Base-by-base conservation (phyloP, 2,797 vertebrate genomes). In the Alcedo quadribrachys region DNA sequence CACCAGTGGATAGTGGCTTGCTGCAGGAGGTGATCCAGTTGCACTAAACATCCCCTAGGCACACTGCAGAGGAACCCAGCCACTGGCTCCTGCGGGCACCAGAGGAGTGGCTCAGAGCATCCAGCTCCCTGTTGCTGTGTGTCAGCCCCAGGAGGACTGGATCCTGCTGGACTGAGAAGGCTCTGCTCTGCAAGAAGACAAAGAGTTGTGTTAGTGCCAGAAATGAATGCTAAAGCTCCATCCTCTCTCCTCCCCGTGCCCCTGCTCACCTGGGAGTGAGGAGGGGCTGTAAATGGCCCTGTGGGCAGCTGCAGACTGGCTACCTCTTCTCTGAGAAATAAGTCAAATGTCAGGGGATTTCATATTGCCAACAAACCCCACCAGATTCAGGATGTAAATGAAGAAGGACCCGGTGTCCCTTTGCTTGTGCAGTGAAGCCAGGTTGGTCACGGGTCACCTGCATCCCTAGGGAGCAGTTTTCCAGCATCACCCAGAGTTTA, bases 1-100 rank as follows among this genome's bases (percentile, higher is more conserved):
- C 70, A 1, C 67, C 0, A 15, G 9, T 0, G 1, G 1, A 13
- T 18, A 21, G 46, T 4, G 25, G 40, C 67, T 81, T 1, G 2
- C 53, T 42, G 77, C 3, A 0, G 50, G 14, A 61, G 46, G 24
- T 21, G 66, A 43, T 51, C 13, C 0, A 0, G 15, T 42, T 67
- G 81, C 84, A 18, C 57, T 53, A 40, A 20, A 28, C 17, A 33
- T 89, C 18, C 92, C 67, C 67, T 4, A 55, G 5, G 70, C 25
- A 7, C 4, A 0, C 11, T 6, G 3, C 0, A 0, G 14, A 63
- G 35, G 6, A 73, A 22, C 11, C 22, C 22, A 7, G 22, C 4
- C 13, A 0, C 13, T 0, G 1, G 32, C 63, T 84, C 32, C 88
- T 33, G 57, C 0, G 0, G 53, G 40, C 33, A 30, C 48, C 1